Conservation (phyloP, 2,113 vertebrate genomes). For the Podarcis raffonei region DNA sequence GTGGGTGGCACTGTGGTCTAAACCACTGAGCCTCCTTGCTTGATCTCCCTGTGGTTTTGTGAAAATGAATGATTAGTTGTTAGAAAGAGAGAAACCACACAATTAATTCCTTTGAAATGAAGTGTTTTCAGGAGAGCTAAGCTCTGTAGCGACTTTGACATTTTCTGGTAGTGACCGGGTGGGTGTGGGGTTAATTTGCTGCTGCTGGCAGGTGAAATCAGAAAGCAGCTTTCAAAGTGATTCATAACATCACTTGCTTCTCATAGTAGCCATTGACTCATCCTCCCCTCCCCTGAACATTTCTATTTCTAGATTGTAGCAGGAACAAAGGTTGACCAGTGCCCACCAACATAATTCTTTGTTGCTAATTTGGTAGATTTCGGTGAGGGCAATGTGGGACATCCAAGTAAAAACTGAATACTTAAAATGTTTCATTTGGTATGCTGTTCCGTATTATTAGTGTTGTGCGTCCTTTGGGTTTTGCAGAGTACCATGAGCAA, state of each 20-base stretch:
- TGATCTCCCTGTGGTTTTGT: neutral
- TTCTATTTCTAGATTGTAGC: conserved; percentile 64
- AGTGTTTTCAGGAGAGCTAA: neutral
- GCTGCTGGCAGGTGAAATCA: conserved; percentile 59
- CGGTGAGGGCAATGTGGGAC: conserved; percentile 11
- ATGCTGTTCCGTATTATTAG: neutral
- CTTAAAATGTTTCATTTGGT: neutral
- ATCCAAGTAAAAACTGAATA: neutral
- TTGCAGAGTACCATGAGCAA: neutral
- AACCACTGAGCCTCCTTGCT: too few relatives aligned
- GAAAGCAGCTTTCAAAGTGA: conserved; percentile 51
- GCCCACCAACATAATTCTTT: conserved; percentile 23
- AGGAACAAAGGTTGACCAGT: conserved; percentile 43
- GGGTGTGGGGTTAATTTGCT: conserved; percentile 19
- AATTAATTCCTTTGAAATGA: neutral
- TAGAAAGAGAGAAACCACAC: neutral
- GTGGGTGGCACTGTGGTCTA: too few relatives aligned
- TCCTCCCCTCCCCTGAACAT: conserved; percentile 57
- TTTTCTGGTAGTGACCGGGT: neutral
- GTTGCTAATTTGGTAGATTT: conserved; percentile 37
- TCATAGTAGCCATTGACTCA: conserved; percentile 65
- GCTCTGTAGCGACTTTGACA: neutral
- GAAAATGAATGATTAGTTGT: neutral
- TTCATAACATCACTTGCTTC: conserved; percentile 62
- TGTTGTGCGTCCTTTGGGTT: neutral